phyloP scores from a whole-genome alignment of 2,797 vertebrate genomes.

The Betta splendens region DNA sequence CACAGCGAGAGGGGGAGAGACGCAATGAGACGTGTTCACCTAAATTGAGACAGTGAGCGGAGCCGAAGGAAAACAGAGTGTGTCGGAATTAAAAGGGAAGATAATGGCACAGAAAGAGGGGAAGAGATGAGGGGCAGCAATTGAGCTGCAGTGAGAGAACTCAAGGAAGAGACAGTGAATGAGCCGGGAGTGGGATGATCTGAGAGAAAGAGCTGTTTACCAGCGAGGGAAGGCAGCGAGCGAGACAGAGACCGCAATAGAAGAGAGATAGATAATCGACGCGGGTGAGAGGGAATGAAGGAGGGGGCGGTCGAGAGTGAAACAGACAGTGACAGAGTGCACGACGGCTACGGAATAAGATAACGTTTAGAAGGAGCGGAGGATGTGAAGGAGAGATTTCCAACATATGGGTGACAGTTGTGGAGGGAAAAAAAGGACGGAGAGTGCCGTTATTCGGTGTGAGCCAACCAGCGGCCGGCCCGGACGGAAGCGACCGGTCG shows the following conservation, averaged over 20 bases:
- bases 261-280: conserved; percentile 68
- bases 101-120: conserved; percentile 57
- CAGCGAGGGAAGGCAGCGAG: conserved; percentile 50
- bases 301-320: conserved; percentile 57
- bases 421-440: conserved; percentile 15
- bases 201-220: conserved; percentile 68
- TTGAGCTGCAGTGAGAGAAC: conserved; percentile 50
- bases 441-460: conserved; percentile 23
- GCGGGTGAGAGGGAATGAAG: conserved; percentile 61
- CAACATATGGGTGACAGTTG: conserved; percentile 50
- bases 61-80: conserved; percentile 52
- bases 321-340: conserved; percentile 74
- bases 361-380: conserved; percentile 61
- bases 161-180: conserved; percentile 50
- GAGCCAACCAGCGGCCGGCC: conserved; percentile 56
- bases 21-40: conserved; percentile 64
- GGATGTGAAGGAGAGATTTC: conserved; percentile 58
- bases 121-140: conserved; percentile 52
- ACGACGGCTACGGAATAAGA: conserved; percentile 55
- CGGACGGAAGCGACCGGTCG: conserved; percentile 61
- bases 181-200: conserved; percentile 57
- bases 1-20: conserved; percentile 26
- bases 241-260: conserved; percentile 52
- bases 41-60: conserved; percentile 55
- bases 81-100: conserved; percentile 63